These are phyloP conservation scores for Pterois miles DNA, from an alignment of 2,797 vertebrate genomes.

Conservation along the genomic window DNA sequence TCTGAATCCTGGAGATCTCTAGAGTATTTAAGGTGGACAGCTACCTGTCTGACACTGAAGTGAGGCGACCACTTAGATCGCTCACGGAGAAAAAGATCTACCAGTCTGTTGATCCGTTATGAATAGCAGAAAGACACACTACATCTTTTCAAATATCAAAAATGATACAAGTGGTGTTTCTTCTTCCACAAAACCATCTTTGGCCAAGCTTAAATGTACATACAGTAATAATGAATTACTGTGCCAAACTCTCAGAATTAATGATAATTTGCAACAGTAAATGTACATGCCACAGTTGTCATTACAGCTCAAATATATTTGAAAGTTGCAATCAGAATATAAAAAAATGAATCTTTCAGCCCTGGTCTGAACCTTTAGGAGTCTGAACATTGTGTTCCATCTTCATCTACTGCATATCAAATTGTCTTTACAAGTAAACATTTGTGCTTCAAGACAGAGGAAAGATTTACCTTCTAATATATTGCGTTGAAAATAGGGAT, in stretches of 20 bases:
- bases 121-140: neutral
- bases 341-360: neutral
- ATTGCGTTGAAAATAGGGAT: neutral
- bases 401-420: neutral
- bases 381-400: neutral
- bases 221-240: too few species aligned
- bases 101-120: neutral
- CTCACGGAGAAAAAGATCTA: neutral
- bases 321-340: neutral
- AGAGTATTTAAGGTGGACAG: neutral
- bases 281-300: too few species aligned
- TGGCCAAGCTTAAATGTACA: neutral
- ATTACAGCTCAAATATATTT: too few species aligned
- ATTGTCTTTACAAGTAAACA: neutral
- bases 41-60: neutral
- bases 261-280: too few species aligned
- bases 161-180: neutral
- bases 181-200: neutral
- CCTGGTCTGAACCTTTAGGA: neutral
- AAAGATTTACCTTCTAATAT: neutral
- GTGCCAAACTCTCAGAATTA: too few species aligned
- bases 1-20: neutral
- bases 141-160: too few species aligned
- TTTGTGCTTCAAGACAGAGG: neutral
- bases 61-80: neutral